A percentile compares a stretch with the other conserved stretches of the same genome.
These are phyloP conservation scores for Myiothlypis chrysogaster DNA, from an alignment of 2,797 vertebrate species.

Conservation along the genomic window DNA sequence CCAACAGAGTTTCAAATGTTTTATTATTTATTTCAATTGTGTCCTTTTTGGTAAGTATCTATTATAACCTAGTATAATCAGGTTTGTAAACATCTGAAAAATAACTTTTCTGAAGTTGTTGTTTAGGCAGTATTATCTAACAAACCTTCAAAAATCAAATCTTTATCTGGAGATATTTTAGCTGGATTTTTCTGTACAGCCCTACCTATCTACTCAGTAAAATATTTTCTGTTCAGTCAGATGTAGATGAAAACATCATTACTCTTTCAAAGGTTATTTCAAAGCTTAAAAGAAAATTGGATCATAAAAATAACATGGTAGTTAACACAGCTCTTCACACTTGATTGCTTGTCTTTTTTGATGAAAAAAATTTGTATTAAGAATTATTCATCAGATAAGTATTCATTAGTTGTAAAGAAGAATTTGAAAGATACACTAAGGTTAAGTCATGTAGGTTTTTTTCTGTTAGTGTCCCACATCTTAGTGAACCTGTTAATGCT, in stretches of 20 bases:
- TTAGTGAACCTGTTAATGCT: neutral
- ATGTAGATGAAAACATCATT: neutral
- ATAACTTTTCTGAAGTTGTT: neutral
- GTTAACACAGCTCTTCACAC: neutral
- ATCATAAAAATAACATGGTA: neutral
- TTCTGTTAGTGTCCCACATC: neutral
- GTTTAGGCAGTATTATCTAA: neutral
- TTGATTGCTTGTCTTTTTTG: neutral
- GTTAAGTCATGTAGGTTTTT: neutral
- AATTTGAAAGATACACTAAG: neutral
- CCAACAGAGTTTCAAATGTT: slow-evolving; percentile 86
- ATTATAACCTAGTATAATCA: neutral
- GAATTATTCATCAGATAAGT: neutral
- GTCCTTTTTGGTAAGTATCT: slow-evolving; percentile 87
- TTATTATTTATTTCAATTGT: slow-evolving; percentile 89
- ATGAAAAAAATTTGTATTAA: neutral
- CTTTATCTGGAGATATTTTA: neutral
- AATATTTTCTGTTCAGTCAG: neutral
- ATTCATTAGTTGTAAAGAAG: neutral
- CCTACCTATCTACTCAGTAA: neutral
- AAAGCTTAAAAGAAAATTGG: neutral
- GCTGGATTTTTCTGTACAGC: neutral
- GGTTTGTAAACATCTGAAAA: neutral
- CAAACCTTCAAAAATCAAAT: neutral
- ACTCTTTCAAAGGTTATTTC: neutral